Evolutionary conservation across 1,140 invertebrate genomes (phyloP).

Genomic region (Heliconius melpomene): DNA sequence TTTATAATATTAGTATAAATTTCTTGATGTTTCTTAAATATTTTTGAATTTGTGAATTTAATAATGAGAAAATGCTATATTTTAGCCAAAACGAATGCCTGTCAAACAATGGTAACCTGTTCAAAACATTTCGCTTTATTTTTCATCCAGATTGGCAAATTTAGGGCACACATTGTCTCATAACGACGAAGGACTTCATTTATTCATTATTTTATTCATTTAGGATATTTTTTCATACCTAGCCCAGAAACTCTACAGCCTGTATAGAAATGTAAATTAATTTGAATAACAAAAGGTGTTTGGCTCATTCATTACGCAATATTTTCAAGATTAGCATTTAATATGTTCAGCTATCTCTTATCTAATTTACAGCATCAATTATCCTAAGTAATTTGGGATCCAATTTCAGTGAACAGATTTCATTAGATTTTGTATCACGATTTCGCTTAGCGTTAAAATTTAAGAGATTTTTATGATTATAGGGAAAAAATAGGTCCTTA

Average conservation of each 20-base stretch:
- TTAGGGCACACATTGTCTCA: too few species aligned
- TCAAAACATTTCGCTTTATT: too few species aligned
- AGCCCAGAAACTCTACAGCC: neutral
- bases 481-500: neutral
- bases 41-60: too few species aligned
- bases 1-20: too few species aligned
- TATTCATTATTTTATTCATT: too few species aligned
- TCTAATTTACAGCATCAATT: neutral
- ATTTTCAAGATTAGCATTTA: neutral
- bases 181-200: too few species aligned
- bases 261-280: neutral
- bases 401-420: neutral
- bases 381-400: conserved; percentile 1
- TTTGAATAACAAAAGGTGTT: neutral
- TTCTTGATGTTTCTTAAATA: too few species aligned
- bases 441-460: neutral
- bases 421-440: conserved; percentile 3
- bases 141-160: too few species aligned
- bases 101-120: too few species aligned
- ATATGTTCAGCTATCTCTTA: neutral
- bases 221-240: too few species aligned
- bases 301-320: neutral
- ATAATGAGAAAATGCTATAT: too few species aligned
- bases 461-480: neutral
- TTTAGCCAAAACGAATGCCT: too few species aligned